Percentiles rank a stretch among this genome's conserved stretches.
These are phyloP conservation scores for Acanthopleura granulata DNA, from an alignment of 2,888 invertebrate species.

Conservation along the genomic window DNA sequence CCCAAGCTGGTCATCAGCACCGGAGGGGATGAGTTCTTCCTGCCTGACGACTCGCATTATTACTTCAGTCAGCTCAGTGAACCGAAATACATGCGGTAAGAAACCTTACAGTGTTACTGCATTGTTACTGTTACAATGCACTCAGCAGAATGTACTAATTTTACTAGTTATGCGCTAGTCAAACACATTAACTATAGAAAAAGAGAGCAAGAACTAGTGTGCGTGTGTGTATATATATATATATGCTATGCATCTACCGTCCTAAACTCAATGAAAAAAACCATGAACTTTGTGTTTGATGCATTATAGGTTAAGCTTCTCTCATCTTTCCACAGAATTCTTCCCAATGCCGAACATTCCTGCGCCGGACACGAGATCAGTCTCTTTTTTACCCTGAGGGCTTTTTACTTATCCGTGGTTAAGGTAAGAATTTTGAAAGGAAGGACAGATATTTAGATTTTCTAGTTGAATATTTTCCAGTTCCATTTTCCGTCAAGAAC, in stretches of 20 bases:
- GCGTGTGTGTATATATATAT: no score
- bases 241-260: no score
- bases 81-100: constrained; percentile 50
- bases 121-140: no score
- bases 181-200: no score
- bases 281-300: no score
- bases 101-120: neutral
- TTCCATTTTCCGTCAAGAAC: no score
- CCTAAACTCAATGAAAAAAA: no score
- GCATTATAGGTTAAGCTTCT: neutral
- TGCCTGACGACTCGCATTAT: constrained; percentile 55
- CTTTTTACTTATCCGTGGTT: constrained; percentile 47
- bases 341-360: constrained; percentile 54
- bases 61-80: constrained; percentile 47
- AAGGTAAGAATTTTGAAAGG: constrained; percentile 31
- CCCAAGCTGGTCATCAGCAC: constrained; percentile 53
- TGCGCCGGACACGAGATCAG: constrained; percentile 46
- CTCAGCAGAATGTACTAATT: no score
- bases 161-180: no score
- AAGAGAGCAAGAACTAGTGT: no score
- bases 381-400: constrained; percentile 40
- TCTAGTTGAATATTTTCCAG: no score
- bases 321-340: constrained; percentile 36
- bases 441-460: neutral
- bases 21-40: constrained; percentile 60